Percentiles rank a stretch among this genome's conserved stretches.
Conservation (phyloP, 2,888 invertebrate species). For the Sarcophaga rosellei region DNA sequence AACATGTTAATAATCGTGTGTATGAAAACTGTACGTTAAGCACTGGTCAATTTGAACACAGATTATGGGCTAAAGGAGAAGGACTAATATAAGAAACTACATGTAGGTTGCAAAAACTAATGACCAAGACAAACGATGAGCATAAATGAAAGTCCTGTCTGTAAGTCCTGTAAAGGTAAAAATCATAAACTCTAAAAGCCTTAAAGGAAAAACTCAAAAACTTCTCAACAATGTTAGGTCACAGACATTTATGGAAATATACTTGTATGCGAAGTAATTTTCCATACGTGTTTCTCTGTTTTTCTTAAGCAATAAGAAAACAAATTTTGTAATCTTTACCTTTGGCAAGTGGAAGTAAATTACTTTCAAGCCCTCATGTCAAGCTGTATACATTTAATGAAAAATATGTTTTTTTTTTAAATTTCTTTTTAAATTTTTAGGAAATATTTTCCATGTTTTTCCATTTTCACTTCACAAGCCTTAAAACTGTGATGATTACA, state of each 20-base stretch:
- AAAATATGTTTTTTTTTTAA: not conserved
- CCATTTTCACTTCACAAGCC: not conserved
- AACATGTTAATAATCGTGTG: slow-evolving; percentile 15
- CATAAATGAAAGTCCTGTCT: not conserved
- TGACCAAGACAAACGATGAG: slow-evolving; percentile 1
- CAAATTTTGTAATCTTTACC: too few species aligned
- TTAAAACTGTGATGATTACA: slow-evolving; percentile 7
- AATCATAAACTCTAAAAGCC: not conserved
- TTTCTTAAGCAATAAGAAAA: too few species aligned
- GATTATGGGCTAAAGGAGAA: slow-evolving; percentile 8
- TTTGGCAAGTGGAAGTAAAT: not conserved
- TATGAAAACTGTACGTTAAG: slow-evolving; percentile 26
- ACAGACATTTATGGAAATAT: not conserved
- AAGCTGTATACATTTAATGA: not conserved
- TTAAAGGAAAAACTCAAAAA: not conserved
- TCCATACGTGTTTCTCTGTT: too few species aligned
- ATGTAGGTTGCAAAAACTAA: slow-evolving; percentile 11
- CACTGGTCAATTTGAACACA: slow-evolving; percentile 32
- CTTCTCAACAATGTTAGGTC: not conserved
- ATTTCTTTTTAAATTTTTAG: not conserved
- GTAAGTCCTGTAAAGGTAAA: not conserved
- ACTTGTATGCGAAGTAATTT: not conserved
- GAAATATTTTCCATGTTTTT: not conserved
- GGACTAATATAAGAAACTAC: not conserved
- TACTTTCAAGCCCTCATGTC: not conserved